Conservation (phyloP, 2,797 vertebrate genomes). For the Semaprochilodus insignis region DNA sequence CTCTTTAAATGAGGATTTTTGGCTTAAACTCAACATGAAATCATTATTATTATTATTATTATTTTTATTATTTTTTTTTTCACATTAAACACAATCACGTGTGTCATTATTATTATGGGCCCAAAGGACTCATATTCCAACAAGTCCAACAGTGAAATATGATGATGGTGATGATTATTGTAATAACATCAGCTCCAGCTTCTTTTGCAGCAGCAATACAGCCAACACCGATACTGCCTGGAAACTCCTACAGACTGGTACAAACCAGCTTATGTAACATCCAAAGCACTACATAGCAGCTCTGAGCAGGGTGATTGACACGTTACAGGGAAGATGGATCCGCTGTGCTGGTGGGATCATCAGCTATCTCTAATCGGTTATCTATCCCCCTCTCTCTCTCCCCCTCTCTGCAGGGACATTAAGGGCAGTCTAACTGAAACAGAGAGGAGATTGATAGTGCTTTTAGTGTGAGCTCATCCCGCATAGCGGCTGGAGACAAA, state of each 20-base stretch:
- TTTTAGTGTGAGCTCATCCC: conserved; percentile 69
- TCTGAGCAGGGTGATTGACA: conserved; percentile 31
- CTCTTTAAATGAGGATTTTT: no score
- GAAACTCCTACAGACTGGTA: conserved; percentile 14
- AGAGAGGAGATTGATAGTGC: conserved; percentile 62
- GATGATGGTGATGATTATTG: background rate
- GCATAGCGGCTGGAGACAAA: conserved; percentile 48
- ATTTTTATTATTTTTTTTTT: no score
- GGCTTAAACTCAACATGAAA: no score
- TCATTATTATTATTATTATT: no score
- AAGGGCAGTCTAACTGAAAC: conserved; percentile 41
- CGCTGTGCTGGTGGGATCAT: conserved; percentile 48
- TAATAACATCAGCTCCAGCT: background rate
- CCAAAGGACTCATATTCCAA: no score
- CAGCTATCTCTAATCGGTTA: conserved; percentile 48
- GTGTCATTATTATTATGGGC: no score
- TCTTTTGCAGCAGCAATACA: background rate
- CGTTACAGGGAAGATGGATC: conserved; percentile 27
- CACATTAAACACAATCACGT: no score
- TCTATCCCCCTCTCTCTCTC: conserved; percentile 9
- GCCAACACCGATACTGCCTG: background rate
- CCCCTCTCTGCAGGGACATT: conserved; percentile 23
- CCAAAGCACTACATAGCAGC: background rate
- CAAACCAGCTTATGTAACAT: conserved; percentile 5
- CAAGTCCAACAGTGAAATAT: background rate